Evolutionary conservation across 2,797 vertebrate species (phyloP).

Genomic region (Sebastes oblongus): DNA sequence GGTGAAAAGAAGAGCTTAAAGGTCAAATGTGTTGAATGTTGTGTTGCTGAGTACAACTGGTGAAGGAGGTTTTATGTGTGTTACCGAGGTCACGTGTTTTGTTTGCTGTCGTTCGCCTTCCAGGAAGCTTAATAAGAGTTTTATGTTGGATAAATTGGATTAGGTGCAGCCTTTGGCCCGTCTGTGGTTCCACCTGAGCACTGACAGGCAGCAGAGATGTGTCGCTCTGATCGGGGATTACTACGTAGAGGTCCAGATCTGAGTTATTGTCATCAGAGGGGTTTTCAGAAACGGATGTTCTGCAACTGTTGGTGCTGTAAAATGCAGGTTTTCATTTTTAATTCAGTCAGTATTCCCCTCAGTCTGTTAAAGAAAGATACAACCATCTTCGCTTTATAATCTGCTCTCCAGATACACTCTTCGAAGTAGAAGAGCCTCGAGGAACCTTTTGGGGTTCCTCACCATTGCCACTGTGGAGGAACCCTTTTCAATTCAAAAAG

Average conservation of each 20-base stretch:
- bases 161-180: neutral
- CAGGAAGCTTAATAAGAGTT: neutral
- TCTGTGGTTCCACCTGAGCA: neutral
- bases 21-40: neutral
- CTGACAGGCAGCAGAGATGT: neutral
- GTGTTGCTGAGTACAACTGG: neutral
- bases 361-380: neutral
- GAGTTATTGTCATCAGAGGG: neutral
- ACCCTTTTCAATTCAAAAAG: too few relatives aligned
- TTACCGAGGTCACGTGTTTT: neutral
- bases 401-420: neutral
- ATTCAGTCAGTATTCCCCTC: neutral
- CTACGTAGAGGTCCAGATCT: neutral
- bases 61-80: neutral
- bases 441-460: too few relatives aligned
- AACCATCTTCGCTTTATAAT: neutral
- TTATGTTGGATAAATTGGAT: conserved; percentile 22
- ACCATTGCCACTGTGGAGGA: too few relatives aligned
- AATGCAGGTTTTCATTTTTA: neutral
- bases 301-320: neutral
- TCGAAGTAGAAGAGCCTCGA: too few relatives aligned
- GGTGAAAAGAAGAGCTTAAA: neutral
- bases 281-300: neutral
- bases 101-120: neutral
- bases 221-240: neutral